Evolutionary conservation across 2,113 vertebrate genomes (phyloP), one percentile per base, ranked within the genome.

Genomic region (Danionella cerebrum): DNA sequence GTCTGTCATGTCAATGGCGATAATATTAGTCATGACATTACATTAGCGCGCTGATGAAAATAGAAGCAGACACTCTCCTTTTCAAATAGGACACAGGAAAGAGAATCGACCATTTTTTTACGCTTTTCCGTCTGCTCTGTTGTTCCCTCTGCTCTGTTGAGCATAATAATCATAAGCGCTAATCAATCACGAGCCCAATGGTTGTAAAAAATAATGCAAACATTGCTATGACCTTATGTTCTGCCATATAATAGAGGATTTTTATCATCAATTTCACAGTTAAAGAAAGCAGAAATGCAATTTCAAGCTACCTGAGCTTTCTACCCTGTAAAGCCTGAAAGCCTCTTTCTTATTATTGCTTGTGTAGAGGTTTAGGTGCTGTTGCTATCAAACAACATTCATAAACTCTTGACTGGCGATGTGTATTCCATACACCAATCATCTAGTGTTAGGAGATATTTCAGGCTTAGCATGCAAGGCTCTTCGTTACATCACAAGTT

Each of bases 1-100:
- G 71, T 68, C 76, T 74, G 67, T 76, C 74, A 76, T 50, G 64
- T 70, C 72, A 76, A 76, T 57, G 45, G 64, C 73, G 72, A 73
- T 74, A 69, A 76, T 78, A 78, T 80, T 71, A 75, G 66, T 60
- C 74, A 70, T 76, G 74, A 76, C 76, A 78, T 80, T 78, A 76
- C 66, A 72, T 74, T 76, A 78, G 65, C 63, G 51, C 52, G 27
- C 60, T 57, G 71, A 71, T 51, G 60, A 69, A 76, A 74, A 72
- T 58, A 72, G 72, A 62, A 67, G 48, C 60, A 69, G 62, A 65
- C 57, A 66, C 36, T 66, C 69, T 65, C 44, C 54, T 47, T 50
- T 72, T 75, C 53, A 59, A 42, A 42, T 24, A 9, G 51, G 16
- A 29, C 50, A 67, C 31, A 63, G 39, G 35, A 58, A 54, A 39